These are phyloP conservation scores for Lota lota DNA, from an alignment of 2,113 vertebrate genomes.

Conservation along the genomic window DNA sequence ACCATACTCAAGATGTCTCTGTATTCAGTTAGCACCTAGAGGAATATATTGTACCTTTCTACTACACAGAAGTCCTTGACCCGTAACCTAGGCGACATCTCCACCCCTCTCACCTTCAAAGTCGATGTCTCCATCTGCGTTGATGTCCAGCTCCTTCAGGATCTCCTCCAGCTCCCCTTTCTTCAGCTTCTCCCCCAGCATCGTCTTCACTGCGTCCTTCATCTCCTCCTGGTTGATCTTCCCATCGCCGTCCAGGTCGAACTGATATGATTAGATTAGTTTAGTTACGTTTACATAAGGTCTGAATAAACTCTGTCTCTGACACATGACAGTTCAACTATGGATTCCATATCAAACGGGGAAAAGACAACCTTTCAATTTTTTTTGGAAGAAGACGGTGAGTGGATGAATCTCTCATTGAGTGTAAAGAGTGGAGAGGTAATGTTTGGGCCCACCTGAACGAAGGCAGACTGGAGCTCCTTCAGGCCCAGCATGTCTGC, in stretches of 20 bases:
- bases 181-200: slow-evolving; percentile 84
- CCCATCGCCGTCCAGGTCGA: slow-evolving; percentile 68
- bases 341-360: no score
- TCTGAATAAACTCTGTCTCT: no score
- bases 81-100: no score
- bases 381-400: no score
- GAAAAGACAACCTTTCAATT: no score
- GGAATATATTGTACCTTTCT: no score
- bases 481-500: slow-evolving; percentile 90
- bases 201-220: slow-evolving; percentile 48
- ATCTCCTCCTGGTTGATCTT: slow-evolving; percentile 68
- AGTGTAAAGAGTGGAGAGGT: not conserved
- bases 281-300: no score
- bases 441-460: slow-evolving; percentile 74
- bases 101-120: slow-evolving; percentile 82
- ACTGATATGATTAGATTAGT: slow-evolving; percentile 25
- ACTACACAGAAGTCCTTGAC: no score
- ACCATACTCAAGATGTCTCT: no score
- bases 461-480: slow-evolving; percentile 87
- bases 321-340: no score
- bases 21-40: no score
- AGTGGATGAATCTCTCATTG: no score
- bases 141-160: slow-evolving; percentile 90
- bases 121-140: slow-evolving; percentile 89
- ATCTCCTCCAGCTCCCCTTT: slow-evolving; percentile 93